These are phyloP conservation scores for Parotocinclus haroldoi DNA, from an alignment of 2,797 vertebrate species.

Conservation along the genomic window DNA sequence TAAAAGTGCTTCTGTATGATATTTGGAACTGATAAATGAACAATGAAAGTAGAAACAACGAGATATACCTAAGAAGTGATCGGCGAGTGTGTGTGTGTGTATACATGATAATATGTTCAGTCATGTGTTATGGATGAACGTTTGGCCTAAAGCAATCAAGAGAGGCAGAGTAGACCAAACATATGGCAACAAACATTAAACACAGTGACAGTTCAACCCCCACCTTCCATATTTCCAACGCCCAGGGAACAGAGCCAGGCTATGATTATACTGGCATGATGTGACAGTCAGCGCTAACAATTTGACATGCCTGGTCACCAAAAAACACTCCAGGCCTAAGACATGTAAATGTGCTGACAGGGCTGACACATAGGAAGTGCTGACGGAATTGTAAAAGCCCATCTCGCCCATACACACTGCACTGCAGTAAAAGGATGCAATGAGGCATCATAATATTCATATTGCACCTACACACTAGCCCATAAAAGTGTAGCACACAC, in stretches of 20 bases:
- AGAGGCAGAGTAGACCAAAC: too few species aligned
- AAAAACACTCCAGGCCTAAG: slow-evolving; percentile 1
- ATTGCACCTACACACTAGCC: neutral
- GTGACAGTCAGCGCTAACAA: slow-evolving; percentile 14
- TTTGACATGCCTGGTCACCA: slow-evolving; percentile 9
- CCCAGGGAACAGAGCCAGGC: slow-evolving; percentile 14
- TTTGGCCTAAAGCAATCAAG: too few species aligned
- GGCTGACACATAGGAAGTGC: slow-evolving; percentile 8
- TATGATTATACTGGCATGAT: slow-evolving; percentile 20
- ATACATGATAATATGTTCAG: too few species aligned
- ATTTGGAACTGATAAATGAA: too few species aligned
- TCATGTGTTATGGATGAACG: neutral
- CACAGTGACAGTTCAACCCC: slow-evolving; percentile 3
- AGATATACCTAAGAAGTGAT: too few species aligned
- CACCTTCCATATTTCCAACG: neutral
- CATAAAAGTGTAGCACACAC: slow-evolving; percentile 4
- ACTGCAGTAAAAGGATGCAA: slow-evolving; percentile 6
- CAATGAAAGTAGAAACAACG: too few species aligned
- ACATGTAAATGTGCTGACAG: slow-evolving; percentile 25
- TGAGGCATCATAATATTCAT: slow-evolving; percentile 4
- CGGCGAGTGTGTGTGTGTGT: too few species aligned
- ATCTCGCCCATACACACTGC: neutral
- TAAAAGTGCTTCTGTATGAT: too few species aligned
- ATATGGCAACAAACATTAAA: slow-evolving; percentile 4
- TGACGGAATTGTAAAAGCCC: slow-evolving; percentile 15